Percentiles rank a stretch among this genome's conserved stretches.
phyloP scores from a whole-genome alignment of 2,888 invertebrate species.

The Sipha maydis region DNA sequence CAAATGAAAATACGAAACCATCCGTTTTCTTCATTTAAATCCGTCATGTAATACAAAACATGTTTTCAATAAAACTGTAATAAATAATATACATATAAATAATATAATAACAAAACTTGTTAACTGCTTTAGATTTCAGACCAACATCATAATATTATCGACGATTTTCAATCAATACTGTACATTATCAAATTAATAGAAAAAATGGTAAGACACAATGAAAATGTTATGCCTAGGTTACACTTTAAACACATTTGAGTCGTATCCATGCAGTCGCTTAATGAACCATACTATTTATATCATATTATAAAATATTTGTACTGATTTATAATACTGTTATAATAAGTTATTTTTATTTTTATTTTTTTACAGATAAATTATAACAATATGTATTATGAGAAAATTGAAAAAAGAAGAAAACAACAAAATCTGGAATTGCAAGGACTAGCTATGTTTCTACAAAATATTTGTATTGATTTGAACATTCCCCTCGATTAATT shows the following conservation, averaged over 20 bases:
- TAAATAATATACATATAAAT: too few relatives aligned
- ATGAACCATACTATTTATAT: too few relatives aligned
- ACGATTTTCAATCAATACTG: constrained; percentile 33
- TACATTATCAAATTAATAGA: constrained; percentile 27
- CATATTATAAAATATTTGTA: too few relatives aligned
- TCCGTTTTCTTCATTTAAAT: too few relatives aligned
- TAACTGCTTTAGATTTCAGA: not conserved
- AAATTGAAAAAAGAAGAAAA: constrained; percentile 43
- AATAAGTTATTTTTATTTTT: not conserved
- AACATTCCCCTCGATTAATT: not conserved
- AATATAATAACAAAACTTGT: too few relatives aligned
- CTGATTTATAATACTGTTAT: not conserved
- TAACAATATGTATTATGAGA: constrained; percentile 37
- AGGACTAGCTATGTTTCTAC: constrained; percentile 32
- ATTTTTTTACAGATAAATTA: constrained; percentile 30
- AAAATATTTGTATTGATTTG: constrained; percentile 46
- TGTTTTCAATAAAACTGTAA: not conserved
- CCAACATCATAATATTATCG: not conserved
- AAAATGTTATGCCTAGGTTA: too few relatives aligned
- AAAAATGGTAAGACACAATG: constrained; percentile 13
- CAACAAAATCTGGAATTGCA: constrained; percentile 33
- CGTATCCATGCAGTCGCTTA: too few relatives aligned
- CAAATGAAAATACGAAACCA: too few relatives aligned
- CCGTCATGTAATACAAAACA: too few relatives aligned
- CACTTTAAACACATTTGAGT: too few relatives aligned